These are phyloP conservation scores for Origma solitaria DNA, from an alignment of 2,113 vertebrate species.

Conservation along the genomic window DNA sequence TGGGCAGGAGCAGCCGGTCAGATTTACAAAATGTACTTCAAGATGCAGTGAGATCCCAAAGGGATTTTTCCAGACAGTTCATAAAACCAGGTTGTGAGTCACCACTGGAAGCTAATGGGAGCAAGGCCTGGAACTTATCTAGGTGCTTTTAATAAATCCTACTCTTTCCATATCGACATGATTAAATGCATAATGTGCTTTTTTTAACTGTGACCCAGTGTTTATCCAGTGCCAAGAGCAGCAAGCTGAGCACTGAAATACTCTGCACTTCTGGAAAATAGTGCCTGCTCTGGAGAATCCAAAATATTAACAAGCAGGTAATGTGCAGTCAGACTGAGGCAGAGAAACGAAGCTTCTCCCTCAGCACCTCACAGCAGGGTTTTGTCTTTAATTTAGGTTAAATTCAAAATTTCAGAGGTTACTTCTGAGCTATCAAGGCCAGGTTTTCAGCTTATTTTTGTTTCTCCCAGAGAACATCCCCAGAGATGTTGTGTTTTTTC, in stretches of 20 bases:
- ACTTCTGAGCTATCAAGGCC: background rate
- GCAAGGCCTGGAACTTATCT: slow-evolving; percentile 21
- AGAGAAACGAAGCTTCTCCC: background rate
- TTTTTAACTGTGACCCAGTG: background rate
- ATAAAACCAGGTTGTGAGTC: background rate
- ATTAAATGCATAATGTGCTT: background rate
- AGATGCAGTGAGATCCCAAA: background rate
- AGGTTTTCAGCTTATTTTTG: background rate
- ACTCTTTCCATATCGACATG: background rate
- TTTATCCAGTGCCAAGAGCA: background rate
- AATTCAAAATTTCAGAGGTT: background rate
- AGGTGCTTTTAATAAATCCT: slow-evolving; percentile 19
- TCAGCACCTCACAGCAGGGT: too few relatives aligned
- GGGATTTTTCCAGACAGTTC: slow-evolving; percentile 26
- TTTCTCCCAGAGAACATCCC: background rate
- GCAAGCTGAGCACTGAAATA: background rate
- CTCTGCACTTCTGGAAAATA: background rate
- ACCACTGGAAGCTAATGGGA: background rate
- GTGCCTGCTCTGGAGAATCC: background rate
- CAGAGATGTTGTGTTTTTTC: background rate
- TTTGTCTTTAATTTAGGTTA: background rate
- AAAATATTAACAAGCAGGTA: background rate
- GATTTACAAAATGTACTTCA: background rate
- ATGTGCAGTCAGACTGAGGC: background rate
- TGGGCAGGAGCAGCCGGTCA: background rate